Conservation (phyloP, 2,797 vertebrate species). For the Urocyon cinereoargenteus region DNA sequence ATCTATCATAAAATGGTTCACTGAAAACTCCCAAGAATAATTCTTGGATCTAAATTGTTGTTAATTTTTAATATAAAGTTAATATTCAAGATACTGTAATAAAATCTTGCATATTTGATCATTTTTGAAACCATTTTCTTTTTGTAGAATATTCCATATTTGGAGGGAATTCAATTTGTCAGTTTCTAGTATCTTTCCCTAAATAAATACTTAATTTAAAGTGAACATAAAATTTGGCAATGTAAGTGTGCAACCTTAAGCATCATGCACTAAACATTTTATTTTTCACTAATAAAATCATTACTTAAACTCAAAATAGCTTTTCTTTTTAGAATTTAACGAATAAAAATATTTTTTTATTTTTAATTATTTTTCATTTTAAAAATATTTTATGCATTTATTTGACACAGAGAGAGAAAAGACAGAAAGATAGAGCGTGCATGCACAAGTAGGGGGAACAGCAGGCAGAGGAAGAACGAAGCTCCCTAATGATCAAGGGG, state of each 20-base stretch:
- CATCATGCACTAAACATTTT: not conserved
- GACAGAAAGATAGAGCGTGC: too few species aligned
- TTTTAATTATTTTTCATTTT: too few species aligned
- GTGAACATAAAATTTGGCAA: not conserved
- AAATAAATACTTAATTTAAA: not conserved
- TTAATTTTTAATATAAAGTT: not conserved
- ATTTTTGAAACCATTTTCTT: not conserved
- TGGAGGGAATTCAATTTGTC: not conserved
- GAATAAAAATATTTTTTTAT: not conserved
- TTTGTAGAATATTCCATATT: not conserved
- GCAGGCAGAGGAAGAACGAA: too few species aligned
- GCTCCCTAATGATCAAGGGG: too few species aligned
- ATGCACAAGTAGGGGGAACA: too few species aligned
- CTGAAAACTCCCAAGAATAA: not conserved
- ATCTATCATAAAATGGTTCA: not conserved
- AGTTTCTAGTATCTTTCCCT: not conserved
- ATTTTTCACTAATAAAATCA: not conserved
- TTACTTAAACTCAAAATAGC: not conserved
- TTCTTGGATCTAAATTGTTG: not conserved
- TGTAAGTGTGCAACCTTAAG: not conserved
- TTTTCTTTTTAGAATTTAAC: not conserved
- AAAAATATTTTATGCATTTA: too few species aligned
- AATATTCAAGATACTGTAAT: not conserved
- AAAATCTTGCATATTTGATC: not conserved
- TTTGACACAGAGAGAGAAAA: too few species aligned